Conservation (phyloP, 2,797 vertebrate genomes). For the Limnodromus scolopaceus region DNA sequence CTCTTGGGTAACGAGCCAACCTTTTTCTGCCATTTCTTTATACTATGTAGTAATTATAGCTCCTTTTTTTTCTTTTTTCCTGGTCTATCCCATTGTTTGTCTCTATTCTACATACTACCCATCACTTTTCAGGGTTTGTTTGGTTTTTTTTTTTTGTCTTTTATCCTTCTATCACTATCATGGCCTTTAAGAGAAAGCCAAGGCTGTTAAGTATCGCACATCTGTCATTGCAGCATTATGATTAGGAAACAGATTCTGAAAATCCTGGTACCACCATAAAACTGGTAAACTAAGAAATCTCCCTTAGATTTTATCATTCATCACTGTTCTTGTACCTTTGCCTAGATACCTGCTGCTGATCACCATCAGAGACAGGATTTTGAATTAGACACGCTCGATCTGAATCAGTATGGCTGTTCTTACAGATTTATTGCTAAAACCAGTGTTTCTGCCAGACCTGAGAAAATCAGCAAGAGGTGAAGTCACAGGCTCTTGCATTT, state of each 20-base stretch:
- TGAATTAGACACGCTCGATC: neutral
- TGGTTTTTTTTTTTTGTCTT: neutral
- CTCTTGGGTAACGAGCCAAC: neutral
- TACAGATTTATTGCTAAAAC: slow-evolving; percentile 19
- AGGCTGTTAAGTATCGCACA: neutral
- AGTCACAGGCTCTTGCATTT: neutral
- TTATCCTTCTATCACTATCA: neutral
- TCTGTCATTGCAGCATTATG: neutral
- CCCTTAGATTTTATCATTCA: neutral
- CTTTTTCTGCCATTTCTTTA: neutral
- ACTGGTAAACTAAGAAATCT: neutral
- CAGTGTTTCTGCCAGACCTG: neutral
- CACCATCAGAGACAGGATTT: slow-evolving; percentile 10
- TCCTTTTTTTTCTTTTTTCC: neutral
- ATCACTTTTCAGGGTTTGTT: neutral
- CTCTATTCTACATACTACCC: neutral
- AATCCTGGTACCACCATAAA: neutral
- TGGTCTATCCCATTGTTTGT: neutral
- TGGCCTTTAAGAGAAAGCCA: neutral
- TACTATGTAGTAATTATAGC: fast-evolving
- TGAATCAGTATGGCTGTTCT: neutral
- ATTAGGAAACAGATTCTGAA: neutral
- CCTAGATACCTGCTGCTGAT: neutral
- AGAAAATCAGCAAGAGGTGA: neutral
- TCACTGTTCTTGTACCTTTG: neutral